Base-by-base conservation (phyloP, 2,797 vertebrate species). In the Rallus crepitans region DNA sequence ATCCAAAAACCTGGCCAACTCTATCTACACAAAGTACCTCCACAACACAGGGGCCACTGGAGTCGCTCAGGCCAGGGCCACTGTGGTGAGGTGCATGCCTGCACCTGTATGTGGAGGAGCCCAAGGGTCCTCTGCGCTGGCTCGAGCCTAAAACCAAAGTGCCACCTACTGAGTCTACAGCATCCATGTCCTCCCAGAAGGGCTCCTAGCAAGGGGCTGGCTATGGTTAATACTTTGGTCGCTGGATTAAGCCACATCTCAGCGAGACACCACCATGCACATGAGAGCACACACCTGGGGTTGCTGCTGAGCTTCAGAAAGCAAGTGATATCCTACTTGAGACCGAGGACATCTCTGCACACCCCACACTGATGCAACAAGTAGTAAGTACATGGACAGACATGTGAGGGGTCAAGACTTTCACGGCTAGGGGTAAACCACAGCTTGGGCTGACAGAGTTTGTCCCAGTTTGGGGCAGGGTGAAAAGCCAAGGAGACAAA, bases 271-370 rank as follows among this genome's bases (percentile, higher is more conserved):
- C 47, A 15, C 50, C 12, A 4, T 5, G 31, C 7, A 8, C 1
- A 0, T 1, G 3, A 89, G 12, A 81, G 18, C 63, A 53, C 3
- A 2, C 0, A 0, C 25, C 31, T 39, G 0, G 0, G 33, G 52
- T 4, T 57, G 50, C 52, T 65, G 31, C 59, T 1, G 5, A 71
- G 63, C 18, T 64, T 7, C 63, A 30, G 37, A 12, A 25, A 50
- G 39, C 16, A 15, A 20, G 15, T 18, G 35, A 87, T 4, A 76
- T 4, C 21, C n/a, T 42, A 35, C 30, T 42, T 19, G 42, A 70
- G 42, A 19, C 30, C 21, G 30, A 27, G 10, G 16, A 23, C 19
- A 24, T 9, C 72, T 64, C 69, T 53, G 42, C 28, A 39, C 40
- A 48, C 4, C 40, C 30, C 42, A 77, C 11, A 28, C 53, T 64